Percentiles rank a stretch among this genome's conserved stretches.
phyloP scores from a whole-genome alignment of 2,113 vertebrate genomes.

The Corythornis vintsioides region DNA sequence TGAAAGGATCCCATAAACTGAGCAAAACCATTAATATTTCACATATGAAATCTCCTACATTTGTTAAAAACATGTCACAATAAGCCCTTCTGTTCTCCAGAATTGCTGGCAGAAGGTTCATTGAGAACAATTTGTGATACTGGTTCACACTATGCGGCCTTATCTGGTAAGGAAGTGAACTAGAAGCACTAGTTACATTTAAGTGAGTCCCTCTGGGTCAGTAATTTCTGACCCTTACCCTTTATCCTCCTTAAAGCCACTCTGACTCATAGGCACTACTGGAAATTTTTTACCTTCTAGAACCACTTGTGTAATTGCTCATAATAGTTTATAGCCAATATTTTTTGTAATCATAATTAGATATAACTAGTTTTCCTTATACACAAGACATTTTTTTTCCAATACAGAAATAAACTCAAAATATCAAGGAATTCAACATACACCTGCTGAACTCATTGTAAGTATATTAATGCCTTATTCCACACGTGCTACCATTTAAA shows the following conservation, averaged over 20 bases:
- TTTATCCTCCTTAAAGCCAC: background rate
- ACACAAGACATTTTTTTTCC: background rate
- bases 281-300: background rate
- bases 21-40: background rate
- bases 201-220: background rate
- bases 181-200: background rate
- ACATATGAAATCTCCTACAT: background rate
- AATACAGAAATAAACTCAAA: background rate
- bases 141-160: background rate
- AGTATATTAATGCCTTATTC: background rate
- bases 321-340: background rate
- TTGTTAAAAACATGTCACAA: background rate
- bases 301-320: background rate
- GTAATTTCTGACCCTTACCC: no score
- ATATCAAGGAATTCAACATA: background rate
- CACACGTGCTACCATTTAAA: background rate
- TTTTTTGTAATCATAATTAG: background rate
- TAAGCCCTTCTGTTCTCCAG: background rate
- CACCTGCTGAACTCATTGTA: background rate
- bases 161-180: background rate
- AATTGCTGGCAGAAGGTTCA: background rate
- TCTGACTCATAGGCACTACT: background rate
- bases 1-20: background rate
- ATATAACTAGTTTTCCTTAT: background rate
- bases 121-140: background rate